Conservation (phyloP, 2,888 invertebrate species). For the Meiosimyza decipiens region DNA sequence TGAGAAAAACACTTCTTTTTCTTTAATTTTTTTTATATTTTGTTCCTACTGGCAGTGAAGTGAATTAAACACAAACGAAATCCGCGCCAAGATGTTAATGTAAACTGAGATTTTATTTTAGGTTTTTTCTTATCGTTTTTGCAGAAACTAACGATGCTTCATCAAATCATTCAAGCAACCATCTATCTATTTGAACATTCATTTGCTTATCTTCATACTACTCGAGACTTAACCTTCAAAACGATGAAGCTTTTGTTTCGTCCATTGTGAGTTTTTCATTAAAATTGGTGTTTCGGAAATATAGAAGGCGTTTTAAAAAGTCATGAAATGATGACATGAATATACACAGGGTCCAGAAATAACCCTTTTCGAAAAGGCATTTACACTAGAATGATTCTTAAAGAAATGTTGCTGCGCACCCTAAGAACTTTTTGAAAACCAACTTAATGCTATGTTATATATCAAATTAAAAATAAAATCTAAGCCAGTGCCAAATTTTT, state of each 20-base stretch:
- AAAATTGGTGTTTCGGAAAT: no score
- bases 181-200: not conserved
- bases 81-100: not conserved
- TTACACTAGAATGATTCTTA: no score
- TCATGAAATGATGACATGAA: no score
- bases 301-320: no score
- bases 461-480: no score
- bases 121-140: no score
- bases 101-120: conserved; percentile 20
- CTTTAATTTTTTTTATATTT: not conserved
- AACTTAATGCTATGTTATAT: no score
- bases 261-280: not conserved
- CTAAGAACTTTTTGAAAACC: no score
- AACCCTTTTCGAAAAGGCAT: no score
- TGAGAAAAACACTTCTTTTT: conserved; percentile 3
- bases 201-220: not conserved
- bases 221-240: not conserved
- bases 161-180: not conserved
- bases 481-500: no score
- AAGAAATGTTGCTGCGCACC: no score
- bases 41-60: not conserved
- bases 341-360: no score
- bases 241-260: not conserved
- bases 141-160: not conserved
- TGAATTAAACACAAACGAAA: not conserved